These are phyloP conservation scores for Aspidapion aeneum DNA, from an alignment of 2,888 invertebrate genomes.

Conservation along the genomic window DNA sequence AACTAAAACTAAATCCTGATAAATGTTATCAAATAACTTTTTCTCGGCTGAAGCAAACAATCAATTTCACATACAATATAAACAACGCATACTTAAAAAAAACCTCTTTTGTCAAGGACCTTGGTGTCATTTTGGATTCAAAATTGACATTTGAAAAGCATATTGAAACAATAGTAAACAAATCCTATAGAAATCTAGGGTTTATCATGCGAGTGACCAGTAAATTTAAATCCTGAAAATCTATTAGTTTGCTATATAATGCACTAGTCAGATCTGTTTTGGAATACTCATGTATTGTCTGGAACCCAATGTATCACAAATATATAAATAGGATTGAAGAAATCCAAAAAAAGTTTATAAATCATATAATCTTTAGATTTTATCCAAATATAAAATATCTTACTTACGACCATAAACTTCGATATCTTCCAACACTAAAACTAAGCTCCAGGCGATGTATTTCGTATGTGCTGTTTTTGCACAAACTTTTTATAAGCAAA, in stretches of 20 bases:
- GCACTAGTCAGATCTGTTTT: neutral
- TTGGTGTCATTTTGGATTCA: neutral
- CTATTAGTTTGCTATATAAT: neutral
- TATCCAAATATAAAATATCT: neutral
- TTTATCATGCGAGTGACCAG: neutral
- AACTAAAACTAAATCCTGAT: neutral
- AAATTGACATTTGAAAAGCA: neutral
- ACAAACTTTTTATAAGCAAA: neutral
- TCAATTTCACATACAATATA: neutral
- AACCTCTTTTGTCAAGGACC: neutral
- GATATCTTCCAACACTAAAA: neutral
- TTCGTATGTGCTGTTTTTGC: neutral
- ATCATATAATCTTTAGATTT: neutral
- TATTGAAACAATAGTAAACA: neutral
- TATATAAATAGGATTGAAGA: neutral
- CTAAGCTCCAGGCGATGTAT: neutral
- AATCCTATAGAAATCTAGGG: neutral
- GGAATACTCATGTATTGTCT: neutral
- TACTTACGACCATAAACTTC: neutral
- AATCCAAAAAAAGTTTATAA: neutral
- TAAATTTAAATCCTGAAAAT: neutral
- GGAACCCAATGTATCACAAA: neutral
- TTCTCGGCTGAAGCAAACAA: neutral
- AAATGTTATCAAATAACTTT: neutral
- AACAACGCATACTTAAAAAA: neutral